These are phyloP conservation scores for Azorinus chamasolen DNA, from an alignment of 2,888 invertebrate species.

Conservation along the genomic window DNA sequence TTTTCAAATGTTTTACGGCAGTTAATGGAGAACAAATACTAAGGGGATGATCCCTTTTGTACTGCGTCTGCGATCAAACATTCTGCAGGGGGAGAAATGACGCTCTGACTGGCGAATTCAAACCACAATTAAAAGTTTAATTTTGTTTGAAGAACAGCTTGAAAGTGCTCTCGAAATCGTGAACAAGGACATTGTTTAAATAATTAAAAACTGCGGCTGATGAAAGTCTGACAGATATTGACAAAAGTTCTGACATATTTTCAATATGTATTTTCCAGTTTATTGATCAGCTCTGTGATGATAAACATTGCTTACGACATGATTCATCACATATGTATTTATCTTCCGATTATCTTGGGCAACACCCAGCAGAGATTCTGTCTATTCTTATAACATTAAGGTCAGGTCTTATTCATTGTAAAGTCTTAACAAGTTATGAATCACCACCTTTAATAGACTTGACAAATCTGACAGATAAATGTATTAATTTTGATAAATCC, in stretches of 20 bases:
- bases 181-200: not conserved
- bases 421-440: no score
- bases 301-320: slow-evolving; percentile 31
- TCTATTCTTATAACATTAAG: not conserved
- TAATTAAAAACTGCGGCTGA: not conserved
- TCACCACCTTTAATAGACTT: no score
- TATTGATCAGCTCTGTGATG: slow-evolving; percentile 6
- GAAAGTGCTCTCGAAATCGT: not conserved
- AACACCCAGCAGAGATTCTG: not conserved
- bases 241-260: slow-evolving; percentile 40
- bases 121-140: not conserved
- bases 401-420: no score
- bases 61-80: no score
- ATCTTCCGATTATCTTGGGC: not conserved
- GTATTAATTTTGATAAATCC: no score
- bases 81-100: not conserved
- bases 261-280: slow-evolving; percentile 18
- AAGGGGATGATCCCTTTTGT: no score
- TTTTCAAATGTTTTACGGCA: no score
- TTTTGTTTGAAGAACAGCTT: slow-evolving; percentile 3
- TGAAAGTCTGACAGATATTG: slow-evolving; percentile 1
- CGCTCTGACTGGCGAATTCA: not conserved
- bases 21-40: no score
- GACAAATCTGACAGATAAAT: no score
- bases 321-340: slow-evolving; percentile 23